Evolutionary conservation across 2,113 vertebrate genomes (phyloP).

Genomic region (Brachyhypopomus occidentalis): DNA sequence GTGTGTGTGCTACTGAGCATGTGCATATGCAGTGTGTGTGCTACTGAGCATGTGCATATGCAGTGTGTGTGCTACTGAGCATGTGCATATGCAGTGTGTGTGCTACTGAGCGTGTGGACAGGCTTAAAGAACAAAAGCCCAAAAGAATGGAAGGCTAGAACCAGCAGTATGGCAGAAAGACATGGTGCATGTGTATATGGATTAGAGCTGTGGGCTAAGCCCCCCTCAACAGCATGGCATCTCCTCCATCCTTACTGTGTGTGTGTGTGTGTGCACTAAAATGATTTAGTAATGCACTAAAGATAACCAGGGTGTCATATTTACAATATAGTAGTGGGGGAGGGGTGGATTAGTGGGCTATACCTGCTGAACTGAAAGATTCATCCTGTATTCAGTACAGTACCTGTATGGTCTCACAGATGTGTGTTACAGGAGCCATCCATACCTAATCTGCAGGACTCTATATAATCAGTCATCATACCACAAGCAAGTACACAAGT

Average conservation of each 20-base stretch:
- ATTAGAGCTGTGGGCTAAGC: background rate
- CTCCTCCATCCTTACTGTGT: background rate
- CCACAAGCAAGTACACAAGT: background rate
- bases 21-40: too few relatives aligned
- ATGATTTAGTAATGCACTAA: background rate
- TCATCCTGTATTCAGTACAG: background rate
- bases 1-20: too few relatives aligned
- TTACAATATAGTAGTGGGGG: background rate
- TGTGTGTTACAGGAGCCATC: background rate
- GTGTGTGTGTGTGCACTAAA: background rate
- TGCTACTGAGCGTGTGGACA: too few relatives aligned
- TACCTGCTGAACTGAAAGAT: constrained; percentile 10
- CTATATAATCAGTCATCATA: background rate
- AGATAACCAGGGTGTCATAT: background rate
- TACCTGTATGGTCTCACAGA: constrained; percentile 6
- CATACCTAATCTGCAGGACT: constrained; percentile 1
- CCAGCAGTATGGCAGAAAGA: too few relatives aligned
- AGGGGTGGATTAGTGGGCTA: background rate
- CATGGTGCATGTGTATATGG: background rate
- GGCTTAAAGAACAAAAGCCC: too few relatives aligned
- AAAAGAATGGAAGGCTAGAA: too few relatives aligned
- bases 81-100: too few relatives aligned
- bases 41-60: too few relatives aligned
- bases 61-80: too few relatives aligned
- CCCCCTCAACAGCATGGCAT: too few relatives aligned